These are phyloP conservation scores for Jacana jacana DNA, from an alignment of 2,113 vertebrate genomes.

Conservation along the genomic window DNA sequence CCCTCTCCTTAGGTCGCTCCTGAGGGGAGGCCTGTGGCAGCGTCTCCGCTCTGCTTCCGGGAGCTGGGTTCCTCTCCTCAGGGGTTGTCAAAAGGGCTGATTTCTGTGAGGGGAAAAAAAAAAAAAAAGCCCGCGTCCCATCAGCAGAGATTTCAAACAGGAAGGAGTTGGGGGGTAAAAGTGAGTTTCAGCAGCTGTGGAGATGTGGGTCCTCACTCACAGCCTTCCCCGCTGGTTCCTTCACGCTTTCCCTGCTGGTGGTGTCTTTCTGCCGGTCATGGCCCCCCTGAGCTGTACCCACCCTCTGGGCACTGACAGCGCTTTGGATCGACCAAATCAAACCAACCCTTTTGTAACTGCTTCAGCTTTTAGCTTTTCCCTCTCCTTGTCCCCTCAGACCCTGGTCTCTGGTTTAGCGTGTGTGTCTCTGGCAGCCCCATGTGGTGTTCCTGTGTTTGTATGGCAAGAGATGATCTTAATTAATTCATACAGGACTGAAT, in stretches of 20 bases:
- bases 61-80: neutral
- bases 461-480: fast-evolving
- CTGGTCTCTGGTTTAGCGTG: neutral
- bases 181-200: neutral
- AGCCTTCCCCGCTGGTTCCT: neutral
- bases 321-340: neutral
- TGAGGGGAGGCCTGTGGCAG: neutral
- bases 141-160: neutral
- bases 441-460: fast-evolving
- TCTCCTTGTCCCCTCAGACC: fast-evolving
- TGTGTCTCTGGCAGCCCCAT: fast-evolving
- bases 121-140: no score
- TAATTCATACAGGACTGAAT: neutral
- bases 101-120: neutral
- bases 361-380: neutral
- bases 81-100: fast-evolving
- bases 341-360: fast-evolving
- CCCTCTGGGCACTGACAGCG: fast-evolving
- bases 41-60: neutral
- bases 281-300: neutral
- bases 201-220: neutral
- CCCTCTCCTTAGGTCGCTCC: neutral
- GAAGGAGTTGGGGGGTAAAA: no score
- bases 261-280: fast-evolving
- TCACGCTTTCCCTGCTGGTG: fast-evolving